phyloP scores from a whole-genome alignment of 2,113 vertebrate genomes.

The Agelaius tricolor region DNA sequence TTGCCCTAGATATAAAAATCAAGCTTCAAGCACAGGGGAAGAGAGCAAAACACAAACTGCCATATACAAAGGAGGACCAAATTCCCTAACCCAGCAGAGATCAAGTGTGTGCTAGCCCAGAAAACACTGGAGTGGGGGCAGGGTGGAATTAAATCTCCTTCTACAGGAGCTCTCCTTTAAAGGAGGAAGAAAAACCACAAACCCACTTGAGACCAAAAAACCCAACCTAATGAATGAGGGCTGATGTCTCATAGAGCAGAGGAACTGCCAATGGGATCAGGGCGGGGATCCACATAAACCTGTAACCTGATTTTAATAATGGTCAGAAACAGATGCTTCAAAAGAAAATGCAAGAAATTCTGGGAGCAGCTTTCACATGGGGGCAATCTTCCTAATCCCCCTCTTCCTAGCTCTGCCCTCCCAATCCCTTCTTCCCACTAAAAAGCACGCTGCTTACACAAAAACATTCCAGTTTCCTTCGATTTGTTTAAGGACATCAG shows the following conservation, averaged over 20 bases:
- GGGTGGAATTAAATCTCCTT: not conserved
- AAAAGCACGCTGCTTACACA: not conserved
- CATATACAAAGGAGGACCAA: conserved; percentile 8
- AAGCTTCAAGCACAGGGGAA: not conserved
- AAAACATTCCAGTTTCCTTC: not conserved
- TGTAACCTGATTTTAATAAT: not conserved
- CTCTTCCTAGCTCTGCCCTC: not conserved
- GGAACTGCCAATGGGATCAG: not conserved
- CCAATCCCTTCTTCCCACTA: not conserved
- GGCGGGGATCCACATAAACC: not conserved
- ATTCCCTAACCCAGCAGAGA: conserved; percentile 17
- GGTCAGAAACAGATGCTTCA: not conserved
- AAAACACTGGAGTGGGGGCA: not conserved
- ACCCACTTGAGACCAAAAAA: not conserved
- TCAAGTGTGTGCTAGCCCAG: not conserved
- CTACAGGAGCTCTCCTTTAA: not conserved
- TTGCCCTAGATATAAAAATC: conserved; percentile 50
- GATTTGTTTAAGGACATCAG: not conserved
- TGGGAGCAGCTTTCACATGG: not conserved
- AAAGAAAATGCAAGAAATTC: not conserved
- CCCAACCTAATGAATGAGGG: not conserved
- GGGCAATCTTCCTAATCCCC: not conserved
- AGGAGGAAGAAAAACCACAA: not conserved
- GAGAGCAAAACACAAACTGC: not conserved
- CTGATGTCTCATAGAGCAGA: not conserved